These are phyloP conservation scores for Lophura nycthemera DNA, from an alignment of 2,113 vertebrate species.

Conservation along the genomic window DNA sequence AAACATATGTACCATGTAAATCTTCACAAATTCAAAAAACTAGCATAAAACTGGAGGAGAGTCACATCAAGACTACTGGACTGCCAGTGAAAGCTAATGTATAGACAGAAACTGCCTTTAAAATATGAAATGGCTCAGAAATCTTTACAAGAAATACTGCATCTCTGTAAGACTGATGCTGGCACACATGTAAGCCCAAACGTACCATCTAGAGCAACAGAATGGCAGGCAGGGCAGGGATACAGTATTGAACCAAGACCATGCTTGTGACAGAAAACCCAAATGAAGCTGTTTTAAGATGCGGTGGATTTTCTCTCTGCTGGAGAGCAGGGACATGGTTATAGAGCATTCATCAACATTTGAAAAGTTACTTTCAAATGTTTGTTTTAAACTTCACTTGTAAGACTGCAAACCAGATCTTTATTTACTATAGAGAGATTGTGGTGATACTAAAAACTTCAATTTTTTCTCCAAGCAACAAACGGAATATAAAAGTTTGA, in stretches of 20 bases:
- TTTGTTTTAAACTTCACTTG: not conserved
- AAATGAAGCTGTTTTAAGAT: not conserved
- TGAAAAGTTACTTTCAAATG: not conserved
- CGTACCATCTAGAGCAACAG: rapidly evolving
- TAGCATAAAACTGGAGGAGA: not conserved
- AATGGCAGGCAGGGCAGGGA: not conserved
- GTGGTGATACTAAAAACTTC: not conserved
- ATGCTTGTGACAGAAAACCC: not conserved
- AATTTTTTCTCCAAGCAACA: not conserved
- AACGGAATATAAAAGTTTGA: constrained; percentile 28
- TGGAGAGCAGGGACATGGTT: not conserved
- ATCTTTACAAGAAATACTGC: rapidly evolving
- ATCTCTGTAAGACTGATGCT: not conserved
- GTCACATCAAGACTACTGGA: not conserved
- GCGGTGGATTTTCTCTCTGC: not conserved
- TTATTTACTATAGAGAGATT: not conserved
- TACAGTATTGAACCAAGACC: not conserved
- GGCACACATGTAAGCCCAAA: not conserved
- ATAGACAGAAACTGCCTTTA: not conserved
- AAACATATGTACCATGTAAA: not conserved
- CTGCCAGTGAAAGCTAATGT: rapidly evolving
- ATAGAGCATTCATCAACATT: not conserved
- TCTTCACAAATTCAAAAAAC: not conserved
- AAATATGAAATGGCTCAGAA: not conserved
- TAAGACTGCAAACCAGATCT: not conserved